A percentile compares a stretch with the other conserved stretches of the same genome.
Conservation (phyloP, 2,113 vertebrate genomes). For the Corvus moneduloides region DNA sequence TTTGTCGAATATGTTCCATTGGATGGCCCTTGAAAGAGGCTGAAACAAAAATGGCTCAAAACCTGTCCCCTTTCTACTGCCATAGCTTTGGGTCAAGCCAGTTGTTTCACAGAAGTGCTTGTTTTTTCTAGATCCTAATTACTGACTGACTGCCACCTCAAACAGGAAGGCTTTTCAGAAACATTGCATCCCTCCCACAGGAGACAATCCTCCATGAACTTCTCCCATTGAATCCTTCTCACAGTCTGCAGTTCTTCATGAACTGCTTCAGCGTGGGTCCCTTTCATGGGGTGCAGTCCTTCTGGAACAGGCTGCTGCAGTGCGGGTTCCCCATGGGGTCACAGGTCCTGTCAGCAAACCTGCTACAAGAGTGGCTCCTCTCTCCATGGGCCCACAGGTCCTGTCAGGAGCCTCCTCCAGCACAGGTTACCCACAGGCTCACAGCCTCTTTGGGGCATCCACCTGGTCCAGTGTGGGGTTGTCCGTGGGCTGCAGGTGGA, state of each 20-base stretch:
- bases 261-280: background rate
- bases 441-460: background rate
- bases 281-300: background rate
- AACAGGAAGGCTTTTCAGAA: background rate
- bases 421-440: background rate
- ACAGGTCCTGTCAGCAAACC: background rate
- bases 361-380: background rate
- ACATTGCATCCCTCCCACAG: background rate
- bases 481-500: background rate
- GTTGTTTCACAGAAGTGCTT: background rate
- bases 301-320: background rate
- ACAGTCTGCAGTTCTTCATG: background rate
- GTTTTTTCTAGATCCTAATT: background rate
- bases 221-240: background rate
- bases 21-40: background rate
- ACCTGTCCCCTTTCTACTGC: background rate
- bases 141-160: background rate
- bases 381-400: background rate
- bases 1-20: background rate
- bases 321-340: rapidly evolving
- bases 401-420: background rate
- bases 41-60: background rate
- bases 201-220: background rate
- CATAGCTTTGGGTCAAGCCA: background rate
- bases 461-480: background rate